Percentiles rank a stretch among this genome's conserved stretches.
Conservation (phyloP, 2,797 vertebrate genomes). For the Mus minutoides region DNA sequence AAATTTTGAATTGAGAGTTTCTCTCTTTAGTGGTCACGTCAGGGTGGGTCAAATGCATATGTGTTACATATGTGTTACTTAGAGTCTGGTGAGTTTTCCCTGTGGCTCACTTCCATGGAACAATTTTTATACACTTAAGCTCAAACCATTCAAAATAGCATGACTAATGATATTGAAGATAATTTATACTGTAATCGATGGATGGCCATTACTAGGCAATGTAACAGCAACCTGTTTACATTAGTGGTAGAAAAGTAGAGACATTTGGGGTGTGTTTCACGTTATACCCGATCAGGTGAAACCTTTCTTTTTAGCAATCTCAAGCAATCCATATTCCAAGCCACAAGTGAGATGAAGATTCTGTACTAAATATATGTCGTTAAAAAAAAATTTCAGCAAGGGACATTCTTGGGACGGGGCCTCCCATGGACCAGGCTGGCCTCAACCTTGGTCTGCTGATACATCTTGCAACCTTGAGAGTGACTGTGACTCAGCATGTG, state of each 20-base stretch:
- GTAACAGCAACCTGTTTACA: neutral
- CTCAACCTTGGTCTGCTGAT: neutral
- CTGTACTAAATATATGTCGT: neutral
- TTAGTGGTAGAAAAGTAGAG: neutral
- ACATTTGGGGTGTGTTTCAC: neutral
- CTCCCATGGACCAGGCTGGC: neutral
- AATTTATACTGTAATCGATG: neutral
- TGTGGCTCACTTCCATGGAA: neutral
- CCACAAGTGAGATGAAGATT: neutral
- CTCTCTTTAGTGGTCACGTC: neutral
- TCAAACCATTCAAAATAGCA: neutral
- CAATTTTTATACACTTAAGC: neutral
- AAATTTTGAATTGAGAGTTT: neutral
- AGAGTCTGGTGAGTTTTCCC: neutral
- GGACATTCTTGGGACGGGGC: neutral
- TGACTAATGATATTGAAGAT: neutral
- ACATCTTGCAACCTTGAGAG: neutral
- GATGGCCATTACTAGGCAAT: neutral
- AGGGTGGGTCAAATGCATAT: neutral
- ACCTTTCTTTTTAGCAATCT: too few species aligned
- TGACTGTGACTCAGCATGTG: too few species aligned
- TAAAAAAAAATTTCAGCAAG: neutral
- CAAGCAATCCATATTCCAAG: neutral
- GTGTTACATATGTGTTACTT: neutral
- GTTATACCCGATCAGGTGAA: neutral